phyloP scores from a whole-genome alignment of 2,797 vertebrate species.

The Mus caroli region DNA sequence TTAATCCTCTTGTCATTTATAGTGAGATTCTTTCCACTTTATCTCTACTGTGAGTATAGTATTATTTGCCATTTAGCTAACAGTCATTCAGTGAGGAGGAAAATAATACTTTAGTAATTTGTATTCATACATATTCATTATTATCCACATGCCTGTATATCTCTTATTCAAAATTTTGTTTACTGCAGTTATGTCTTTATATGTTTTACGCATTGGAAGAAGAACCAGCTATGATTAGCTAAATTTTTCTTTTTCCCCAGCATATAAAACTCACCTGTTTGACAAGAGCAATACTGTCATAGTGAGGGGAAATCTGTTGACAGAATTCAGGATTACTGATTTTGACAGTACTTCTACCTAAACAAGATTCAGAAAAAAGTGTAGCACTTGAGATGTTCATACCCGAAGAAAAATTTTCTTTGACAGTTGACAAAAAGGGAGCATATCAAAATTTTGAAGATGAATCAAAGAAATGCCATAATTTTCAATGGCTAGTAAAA shows the following conservation, averaged over 20 bases:
- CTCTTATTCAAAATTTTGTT: conserved; percentile 39
- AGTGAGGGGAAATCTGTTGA: neutral
- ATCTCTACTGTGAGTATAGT: neutral
- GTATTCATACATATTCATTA: conserved; percentile 16
- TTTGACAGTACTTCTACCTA: neutral
- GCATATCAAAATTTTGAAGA: neutral
- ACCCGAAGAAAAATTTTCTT: neutral
- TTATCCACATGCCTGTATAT: neutral
- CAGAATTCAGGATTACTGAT: neutral
- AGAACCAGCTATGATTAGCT: neutral
- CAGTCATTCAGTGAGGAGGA: neutral
- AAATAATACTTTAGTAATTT: conserved; percentile 21
- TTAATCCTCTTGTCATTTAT: conserved; percentile 41
- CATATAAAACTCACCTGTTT: conserved; percentile 17
- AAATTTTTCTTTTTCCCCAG: neutral
- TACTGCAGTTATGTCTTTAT: neutral
- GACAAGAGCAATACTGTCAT: neutral
- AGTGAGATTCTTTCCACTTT: neutral
- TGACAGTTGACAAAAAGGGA: neutral
- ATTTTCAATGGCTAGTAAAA: neutral
- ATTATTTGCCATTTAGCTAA: neutral
- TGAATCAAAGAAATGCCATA: neutral
- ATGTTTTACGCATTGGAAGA: neutral
- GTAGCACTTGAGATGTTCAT: neutral
- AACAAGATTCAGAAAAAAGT: neutral